phyloP scores from a whole-genome alignment of 2,888 invertebrate genomes.

The Scaptomyza caliginosa region DNA sequence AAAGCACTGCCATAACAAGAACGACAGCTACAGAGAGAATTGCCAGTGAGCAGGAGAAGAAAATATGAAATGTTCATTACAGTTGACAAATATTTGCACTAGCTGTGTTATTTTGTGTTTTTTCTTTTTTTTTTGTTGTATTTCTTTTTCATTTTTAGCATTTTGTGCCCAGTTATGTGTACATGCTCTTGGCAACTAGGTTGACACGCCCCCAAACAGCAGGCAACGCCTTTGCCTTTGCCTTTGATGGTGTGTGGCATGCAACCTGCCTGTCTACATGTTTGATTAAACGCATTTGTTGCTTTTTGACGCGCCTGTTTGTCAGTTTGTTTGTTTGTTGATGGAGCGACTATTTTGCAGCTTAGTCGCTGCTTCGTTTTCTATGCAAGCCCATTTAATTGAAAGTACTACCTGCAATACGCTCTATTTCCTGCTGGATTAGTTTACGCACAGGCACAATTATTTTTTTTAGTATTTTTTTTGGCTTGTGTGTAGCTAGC shows the following conservation, averaged over 20 bases:
- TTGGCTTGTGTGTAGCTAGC: constrained; percentile 6
- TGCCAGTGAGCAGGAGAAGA: constrained; percentile 36
- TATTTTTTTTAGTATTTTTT: constrained; percentile 10
- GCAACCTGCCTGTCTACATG: constrained; percentile 50
- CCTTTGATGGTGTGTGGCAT: constrained; percentile 39
- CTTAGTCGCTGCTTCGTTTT: constrained; percentile 49
- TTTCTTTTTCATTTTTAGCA: constrained; percentile 46
- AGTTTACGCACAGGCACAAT: constrained; percentile 25
- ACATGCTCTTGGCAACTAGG: constrained; percentile 49
- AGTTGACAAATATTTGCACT: constrained; percentile 78
- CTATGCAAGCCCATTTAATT: constrained; percentile 49
- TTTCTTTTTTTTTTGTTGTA: constrained; percentile 40
- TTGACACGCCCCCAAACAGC: constrained; percentile 31
- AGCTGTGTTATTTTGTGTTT: constrained; percentile 59
- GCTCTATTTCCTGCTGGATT: constrained; percentile 55
- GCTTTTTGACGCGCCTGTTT: constrained; percentile 69
- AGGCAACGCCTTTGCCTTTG: background rate
- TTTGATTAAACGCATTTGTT: constrained; percentile 79
- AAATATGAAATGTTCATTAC: constrained; percentile 80
- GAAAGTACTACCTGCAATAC: constrained; percentile 44
- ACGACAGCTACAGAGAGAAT: constrained; percentile 7
- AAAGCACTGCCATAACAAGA: constrained; percentile 45
- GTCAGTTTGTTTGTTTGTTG: constrained; percentile 31
- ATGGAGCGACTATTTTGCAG: constrained; percentile 47
- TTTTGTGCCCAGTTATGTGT: constrained; percentile 60